Conservation (phyloP, 2,888 invertebrate genomes). For the Xylota sylvarum region DNA sequence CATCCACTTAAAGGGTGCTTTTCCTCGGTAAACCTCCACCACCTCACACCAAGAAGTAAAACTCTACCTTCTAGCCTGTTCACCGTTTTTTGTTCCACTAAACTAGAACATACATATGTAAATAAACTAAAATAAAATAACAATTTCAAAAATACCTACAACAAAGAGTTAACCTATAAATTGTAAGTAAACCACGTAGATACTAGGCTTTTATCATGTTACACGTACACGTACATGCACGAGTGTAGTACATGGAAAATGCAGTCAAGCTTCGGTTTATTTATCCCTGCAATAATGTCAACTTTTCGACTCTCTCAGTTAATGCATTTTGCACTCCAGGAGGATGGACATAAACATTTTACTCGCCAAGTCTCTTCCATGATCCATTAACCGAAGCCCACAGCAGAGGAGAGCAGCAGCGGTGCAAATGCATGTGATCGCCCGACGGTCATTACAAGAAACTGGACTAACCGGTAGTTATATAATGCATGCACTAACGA, state of each 20-base stretch:
- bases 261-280: slow-evolving; percentile 6
- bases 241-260: neutral
- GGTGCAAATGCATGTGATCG: slow-evolving; percentile 49
- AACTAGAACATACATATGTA: too few species aligned
- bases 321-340: slow-evolving; percentile 53
- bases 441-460: slow-evolving; percentile 67
- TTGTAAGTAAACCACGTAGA: neutral
- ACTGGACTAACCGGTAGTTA: slow-evolving; percentile 74
- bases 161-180: neutral
- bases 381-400: slow-evolving; percentile 68
- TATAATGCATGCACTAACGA: slow-evolving; percentile 62
- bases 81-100: too few species aligned
- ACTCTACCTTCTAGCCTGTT: too few species aligned
- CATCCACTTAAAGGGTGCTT: too few species aligned
- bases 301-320: slow-evolving; percentile 26
- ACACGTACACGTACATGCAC: neutral
- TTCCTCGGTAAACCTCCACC: too few species aligned
- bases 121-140: too few species aligned
- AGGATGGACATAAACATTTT: slow-evolving; percentile 61
- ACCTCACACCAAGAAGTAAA: too few species aligned
- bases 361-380: slow-evolving; percentile 55
- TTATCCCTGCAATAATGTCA: slow-evolving; percentile 35
- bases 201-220: neutral
- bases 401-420: neutral
- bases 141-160: too few species aligned